Conservation (phyloP, 2,797 vertebrate genomes). For the Crocodylus rhombifer region DNA sequence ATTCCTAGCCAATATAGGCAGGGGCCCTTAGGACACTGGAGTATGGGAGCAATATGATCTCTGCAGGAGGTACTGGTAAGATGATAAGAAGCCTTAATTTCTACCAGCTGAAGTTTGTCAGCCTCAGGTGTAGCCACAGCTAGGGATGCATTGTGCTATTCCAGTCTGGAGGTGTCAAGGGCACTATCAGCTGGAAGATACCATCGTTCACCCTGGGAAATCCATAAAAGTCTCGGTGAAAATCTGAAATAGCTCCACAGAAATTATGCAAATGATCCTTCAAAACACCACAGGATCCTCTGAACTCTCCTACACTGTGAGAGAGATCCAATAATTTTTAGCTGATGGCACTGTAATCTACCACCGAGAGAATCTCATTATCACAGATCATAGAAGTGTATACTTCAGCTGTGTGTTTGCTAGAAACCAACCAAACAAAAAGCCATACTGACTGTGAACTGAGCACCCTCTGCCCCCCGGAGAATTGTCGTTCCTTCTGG, state of each 20-base stretch:
- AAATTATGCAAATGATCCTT: slow-evolving; percentile 23
- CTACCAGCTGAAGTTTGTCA: slow-evolving; percentile 1
- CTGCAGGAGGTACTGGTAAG: not conserved
- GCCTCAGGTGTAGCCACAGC: not conserved
- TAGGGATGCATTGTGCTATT: not conserved
- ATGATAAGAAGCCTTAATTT: not conserved
- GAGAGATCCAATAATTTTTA: slow-evolving; percentile 47
- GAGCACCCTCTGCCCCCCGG: not conserved
- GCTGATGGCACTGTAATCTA: slow-evolving; percentile 56
- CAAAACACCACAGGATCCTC: slow-evolving; percentile 27
- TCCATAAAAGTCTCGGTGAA: slow-evolving; percentile 24
- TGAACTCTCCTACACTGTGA: not conserved
- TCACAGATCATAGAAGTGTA: slow-evolving; percentile 34
- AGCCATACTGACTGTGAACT: not conserved
- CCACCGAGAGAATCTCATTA: slow-evolving; percentile 37
- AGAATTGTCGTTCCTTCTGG: not conserved
- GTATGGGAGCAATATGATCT: not conserved
- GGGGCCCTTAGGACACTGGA: not conserved
- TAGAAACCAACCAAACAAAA: not conserved
- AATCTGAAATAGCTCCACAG: slow-evolving; percentile 19
- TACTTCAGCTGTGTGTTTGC: slow-evolving; percentile 19
- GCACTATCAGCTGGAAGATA: slow-evolving; percentile 19
- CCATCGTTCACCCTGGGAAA: slow-evolving; percentile 28
- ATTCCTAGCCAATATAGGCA: not conserved
- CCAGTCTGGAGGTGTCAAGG: not conserved